Evolutionary conservation across 2,797 vertebrate species (phyloP).

Genomic region (Sebastes itinus): DNA sequence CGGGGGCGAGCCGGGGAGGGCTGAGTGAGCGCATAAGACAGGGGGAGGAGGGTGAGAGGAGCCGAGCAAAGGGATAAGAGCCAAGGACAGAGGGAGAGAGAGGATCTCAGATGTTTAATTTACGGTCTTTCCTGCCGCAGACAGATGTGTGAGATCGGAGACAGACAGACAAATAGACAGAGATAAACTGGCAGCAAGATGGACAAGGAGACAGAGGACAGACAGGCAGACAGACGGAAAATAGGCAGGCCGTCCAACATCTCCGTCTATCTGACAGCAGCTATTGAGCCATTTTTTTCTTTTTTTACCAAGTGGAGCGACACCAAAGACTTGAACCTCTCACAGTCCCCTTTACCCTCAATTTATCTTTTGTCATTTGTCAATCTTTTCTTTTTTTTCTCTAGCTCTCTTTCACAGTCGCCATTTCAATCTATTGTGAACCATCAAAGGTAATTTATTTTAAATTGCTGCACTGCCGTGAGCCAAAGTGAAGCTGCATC

Average conservation of each 20-base stretch:
- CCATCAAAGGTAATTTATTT: slow-evolving; percentile 51
- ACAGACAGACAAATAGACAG: slow-evolving; percentile 18
- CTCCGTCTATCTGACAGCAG: slow-evolving; percentile 23
- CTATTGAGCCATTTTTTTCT: slow-evolving; percentile 20
- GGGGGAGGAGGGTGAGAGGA: slow-evolving; percentile 43
- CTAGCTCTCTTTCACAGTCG: slow-evolving; percentile 1
- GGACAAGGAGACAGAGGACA: slow-evolving; percentile 33
- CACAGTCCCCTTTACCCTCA: slow-evolving; percentile 21
- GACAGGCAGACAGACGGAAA: slow-evolving; percentile 29
- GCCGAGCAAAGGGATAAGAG: slow-evolving; percentile 54
- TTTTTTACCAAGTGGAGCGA: slow-evolving; percentile 28
- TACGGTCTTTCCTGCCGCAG: slow-evolving; percentile 38
- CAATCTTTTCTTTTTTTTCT: slow-evolving; percentile 8
- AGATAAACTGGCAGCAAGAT: slow-evolving; percentile 32
- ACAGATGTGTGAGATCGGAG: slow-evolving; percentile 40
- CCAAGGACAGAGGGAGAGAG: slow-evolving; percentile 46
- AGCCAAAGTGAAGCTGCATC: slow-evolving; percentile 18
- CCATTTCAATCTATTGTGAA: slow-evolving; percentile 45
- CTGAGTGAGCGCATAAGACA: slow-evolving; percentile 44
- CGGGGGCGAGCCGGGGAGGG: slow-evolving; percentile 51
- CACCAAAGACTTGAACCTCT: slow-evolving; percentile 43
- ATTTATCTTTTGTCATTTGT: slow-evolving; percentile 54
- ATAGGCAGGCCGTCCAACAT: slow-evolving; percentile 16
- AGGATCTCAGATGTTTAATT: slow-evolving; percentile 67
- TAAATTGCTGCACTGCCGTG: slow-evolving; percentile 24